These are phyloP conservation scores for Drosophila eohydei DNA, from an alignment of 2,888 invertebrate genomes.

Conservation along the genomic window DNA sequence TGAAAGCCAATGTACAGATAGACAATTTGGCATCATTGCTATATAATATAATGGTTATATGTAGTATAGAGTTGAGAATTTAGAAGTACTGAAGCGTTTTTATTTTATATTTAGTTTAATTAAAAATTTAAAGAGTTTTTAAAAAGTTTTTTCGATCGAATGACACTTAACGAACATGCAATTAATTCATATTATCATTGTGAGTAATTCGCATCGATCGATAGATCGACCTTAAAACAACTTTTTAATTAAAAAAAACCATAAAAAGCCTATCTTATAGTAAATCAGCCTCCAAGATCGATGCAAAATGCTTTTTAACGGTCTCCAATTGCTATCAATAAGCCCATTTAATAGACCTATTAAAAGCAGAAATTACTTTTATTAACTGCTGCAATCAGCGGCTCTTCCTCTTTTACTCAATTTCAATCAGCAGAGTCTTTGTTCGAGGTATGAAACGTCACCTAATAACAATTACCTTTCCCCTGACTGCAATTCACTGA, in stretches of 20 bases:
- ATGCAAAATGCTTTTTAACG: background rate
- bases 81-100: no score
- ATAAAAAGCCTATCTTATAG: background rate
- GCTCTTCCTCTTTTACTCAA: background rate
- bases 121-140: no score
- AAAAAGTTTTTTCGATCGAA: no score
- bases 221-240: no score
- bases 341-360: slow-evolving; percentile 3
- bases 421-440: slow-evolving; percentile 1
- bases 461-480: slow-evolving; percentile 62
- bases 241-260: no score
- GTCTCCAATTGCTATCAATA: background rate
- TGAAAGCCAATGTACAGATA: background rate
- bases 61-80: no score
- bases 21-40: background rate
- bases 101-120: no score
- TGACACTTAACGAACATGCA: no score
- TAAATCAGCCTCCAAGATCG: background rate
- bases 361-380: slow-evolving; percentile 3
- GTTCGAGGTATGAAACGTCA: slow-evolving; percentile 22
- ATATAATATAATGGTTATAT: background rate
- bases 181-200: no score
- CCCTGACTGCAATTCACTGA: slow-evolving; percentile 29
- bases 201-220: no score
- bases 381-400: slow-evolving; percentile 2